These are phyloP conservation scores for Notarius lentiginosus DNA, from an alignment of 2,113 vertebrate species.

Conservation along the genomic window DNA sequence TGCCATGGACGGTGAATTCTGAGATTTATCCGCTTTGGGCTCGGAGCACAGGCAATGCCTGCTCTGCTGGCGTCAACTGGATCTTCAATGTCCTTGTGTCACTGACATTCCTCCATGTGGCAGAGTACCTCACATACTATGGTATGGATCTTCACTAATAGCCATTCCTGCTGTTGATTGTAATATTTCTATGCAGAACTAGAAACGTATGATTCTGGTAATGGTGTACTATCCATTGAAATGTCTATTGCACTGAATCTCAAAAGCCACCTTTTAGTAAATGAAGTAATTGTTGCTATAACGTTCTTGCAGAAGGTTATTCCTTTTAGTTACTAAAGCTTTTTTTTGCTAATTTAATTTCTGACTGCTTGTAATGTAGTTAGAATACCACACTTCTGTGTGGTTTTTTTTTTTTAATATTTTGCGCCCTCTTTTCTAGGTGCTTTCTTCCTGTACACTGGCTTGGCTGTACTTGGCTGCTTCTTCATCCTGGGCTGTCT, in stretches of 20 bases:
- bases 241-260: neutral
- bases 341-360: too few relatives aligned
- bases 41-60: constrained; percentile 93
- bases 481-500: constrained; percentile 89
- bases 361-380: neutral
- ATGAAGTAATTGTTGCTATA: neutral
- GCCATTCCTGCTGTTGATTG: neutral
- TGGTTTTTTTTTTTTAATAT: neutral
- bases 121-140: constrained; percentile 90
- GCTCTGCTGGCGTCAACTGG: constrained; percentile 95
- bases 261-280: neutral
- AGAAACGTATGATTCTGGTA: neutral
- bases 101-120: constrained; percentile 90
- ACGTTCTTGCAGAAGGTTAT: too few relatives aligned
- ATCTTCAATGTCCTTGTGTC: constrained; percentile 94
- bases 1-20: constrained; percentile 98
- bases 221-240: neutral
- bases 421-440: constrained; percentile 69
- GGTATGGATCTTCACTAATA: constrained; percentile 68
- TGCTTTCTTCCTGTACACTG: constrained; percentile 91
- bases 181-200: neutral
- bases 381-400: neutral
- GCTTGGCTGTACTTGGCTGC: constrained; percentile 82
- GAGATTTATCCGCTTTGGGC: constrained; percentile 99
- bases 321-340: neutral